phyloP scores from a whole-genome alignment of 2,113 vertebrate genomes.

The Eurypyga helias region DNA sequence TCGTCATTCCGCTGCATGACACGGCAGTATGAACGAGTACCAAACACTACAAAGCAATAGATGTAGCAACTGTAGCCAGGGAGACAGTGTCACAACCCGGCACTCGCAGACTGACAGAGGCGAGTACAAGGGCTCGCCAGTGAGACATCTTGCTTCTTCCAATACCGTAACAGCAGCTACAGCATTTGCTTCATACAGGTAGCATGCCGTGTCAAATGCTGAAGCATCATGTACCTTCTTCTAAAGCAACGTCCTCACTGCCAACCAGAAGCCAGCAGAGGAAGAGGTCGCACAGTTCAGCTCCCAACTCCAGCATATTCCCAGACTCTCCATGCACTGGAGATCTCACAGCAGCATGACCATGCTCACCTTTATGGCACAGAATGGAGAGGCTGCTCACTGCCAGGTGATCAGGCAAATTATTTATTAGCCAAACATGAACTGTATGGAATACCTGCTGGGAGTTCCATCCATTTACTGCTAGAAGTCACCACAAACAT shows the following conservation, averaged over 20 bases:
- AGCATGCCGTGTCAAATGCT: neutral
- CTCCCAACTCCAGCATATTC: neutral
- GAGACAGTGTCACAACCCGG: rapidly evolving
- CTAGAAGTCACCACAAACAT: neutral
- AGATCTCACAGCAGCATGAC: neutral
- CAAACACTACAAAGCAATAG: neutral
- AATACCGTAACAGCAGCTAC: neutral
- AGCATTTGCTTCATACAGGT: neutral
- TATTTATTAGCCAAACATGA: neutral
- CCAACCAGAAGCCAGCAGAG: neutral
- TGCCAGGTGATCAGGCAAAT: neutral
- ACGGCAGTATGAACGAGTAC: neutral
- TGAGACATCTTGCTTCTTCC: neutral
- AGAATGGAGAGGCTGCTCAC: neutral
- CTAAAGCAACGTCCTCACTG: neutral
- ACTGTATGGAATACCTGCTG: neutral
- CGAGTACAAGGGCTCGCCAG: rapidly evolving
- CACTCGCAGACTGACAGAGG: neutral
- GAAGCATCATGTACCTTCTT: neutral
- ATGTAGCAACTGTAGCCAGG: rapidly evolving
- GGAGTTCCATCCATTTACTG: neutral
- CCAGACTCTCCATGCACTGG: rapidly evolving
- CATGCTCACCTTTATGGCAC: rapidly evolving
- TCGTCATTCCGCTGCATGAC: neutral
- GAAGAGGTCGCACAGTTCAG: neutral